Base-by-base conservation (phyloP, 2,113 vertebrate species). In the Catharus bicknelli region DNA sequence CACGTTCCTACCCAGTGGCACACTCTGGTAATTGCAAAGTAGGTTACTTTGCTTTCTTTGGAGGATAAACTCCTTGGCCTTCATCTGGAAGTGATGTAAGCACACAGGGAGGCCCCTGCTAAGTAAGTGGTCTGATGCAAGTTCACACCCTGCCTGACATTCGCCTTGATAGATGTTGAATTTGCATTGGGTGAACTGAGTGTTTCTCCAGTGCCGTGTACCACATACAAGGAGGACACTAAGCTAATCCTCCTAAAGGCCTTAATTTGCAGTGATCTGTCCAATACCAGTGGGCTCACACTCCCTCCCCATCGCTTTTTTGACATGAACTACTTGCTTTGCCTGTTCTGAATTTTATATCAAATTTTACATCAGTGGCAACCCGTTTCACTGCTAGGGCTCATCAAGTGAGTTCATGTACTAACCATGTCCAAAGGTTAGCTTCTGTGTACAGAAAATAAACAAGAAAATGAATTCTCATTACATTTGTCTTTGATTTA, bases 401-500 rank as follows among this genome's bases (percentile, higher is more conserved):
- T 90, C 62, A 76, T 88, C 50, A 76, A 72, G 30, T 43, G 34
- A 85, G 38, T 91, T 93, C 29, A 63, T 77, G 36, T 94, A 78
- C 78, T 36, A 67, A 77, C 57, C 16, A 23, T 32, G 53, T 83
- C 48, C 74, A 87, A 79, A 84, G 32, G 27, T 85, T 72, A 92
- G 67, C 59, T 94, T 74, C 72, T 83, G 20, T 54, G 13, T 61
- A 61, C n/a, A 80, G 63, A 83, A 92, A 83, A 91, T 53, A 91
- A 83, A 77, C 59, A 88, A 36, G 43, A 77, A 94, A 91, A 90
- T 34, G 10, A 83, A 94, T 96, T 90, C 94, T 88, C 75, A 88
- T 93, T 0, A 78, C 67, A 91, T 61, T 86, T 74, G 25, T 62
- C 85, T 95, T 90, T 81, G 72, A 93, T 93, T 94, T 96, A 91